These are phyloP conservation scores for Sepioteuthis lessoniana DNA, from an alignment of 2,888 invertebrate species.

Conservation along the genomic window DNA sequence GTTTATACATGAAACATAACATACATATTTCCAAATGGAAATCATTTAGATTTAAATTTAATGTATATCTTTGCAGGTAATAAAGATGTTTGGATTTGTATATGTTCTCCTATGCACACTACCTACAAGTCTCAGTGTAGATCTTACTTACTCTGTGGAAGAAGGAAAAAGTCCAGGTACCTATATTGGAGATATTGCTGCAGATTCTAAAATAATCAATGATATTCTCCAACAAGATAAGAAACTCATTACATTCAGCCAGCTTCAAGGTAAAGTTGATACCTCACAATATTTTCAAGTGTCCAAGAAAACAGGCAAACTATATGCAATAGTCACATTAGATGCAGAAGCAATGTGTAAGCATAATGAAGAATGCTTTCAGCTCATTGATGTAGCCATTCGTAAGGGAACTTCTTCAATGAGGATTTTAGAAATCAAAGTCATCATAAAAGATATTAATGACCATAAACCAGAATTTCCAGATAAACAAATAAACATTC, in stretches of 20 bases:
- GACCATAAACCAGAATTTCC: neutral
- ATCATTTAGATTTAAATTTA: too few relatives aligned
- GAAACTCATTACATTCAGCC: neutral
- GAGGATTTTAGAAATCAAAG: neutral
- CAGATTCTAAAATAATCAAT: neutral
- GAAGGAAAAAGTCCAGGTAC: neutral
- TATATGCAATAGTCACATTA: neutral
- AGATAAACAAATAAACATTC: neutral
- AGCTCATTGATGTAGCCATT: neutral
- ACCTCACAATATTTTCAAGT: constrained; percentile 16
- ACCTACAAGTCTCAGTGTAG: neutral
- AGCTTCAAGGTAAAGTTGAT: neutral
- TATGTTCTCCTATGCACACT: neutral
- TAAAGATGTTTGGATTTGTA: neutral
- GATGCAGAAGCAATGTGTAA: constrained; percentile 33
- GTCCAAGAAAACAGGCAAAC: neutral
- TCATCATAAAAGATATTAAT: neutral
- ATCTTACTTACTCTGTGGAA: neutral
- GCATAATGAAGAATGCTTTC: neutral
- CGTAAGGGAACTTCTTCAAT: neutral
- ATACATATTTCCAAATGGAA: too few relatives aligned
- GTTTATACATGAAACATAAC: too few relatives aligned
- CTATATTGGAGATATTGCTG: neutral
- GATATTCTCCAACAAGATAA: neutral
- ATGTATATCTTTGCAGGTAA: neutral